Evolutionary conservation across 2,797 vertebrate genomes (phyloP).

Genomic region (Enteromius argenteus): DNA sequence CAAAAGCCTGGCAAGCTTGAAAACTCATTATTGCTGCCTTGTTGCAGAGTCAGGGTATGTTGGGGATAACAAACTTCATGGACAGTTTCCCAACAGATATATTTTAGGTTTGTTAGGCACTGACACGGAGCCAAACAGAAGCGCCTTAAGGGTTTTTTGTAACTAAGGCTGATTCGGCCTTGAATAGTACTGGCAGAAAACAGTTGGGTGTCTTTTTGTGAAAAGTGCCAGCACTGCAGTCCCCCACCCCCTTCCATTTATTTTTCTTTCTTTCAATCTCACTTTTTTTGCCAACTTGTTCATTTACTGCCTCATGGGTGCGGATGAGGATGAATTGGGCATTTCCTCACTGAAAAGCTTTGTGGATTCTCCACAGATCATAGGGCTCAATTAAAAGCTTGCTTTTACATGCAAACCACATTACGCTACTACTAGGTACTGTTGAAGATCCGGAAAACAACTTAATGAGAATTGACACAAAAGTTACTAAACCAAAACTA

Average conservation of each 20-base stretch:
- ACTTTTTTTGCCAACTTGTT: constrained; percentile 16
- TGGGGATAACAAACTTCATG: constrained; percentile 41
- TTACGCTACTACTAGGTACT: constrained; percentile 22
- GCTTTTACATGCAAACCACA: constrained; percentile 22
- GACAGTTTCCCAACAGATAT: constrained; percentile 54
- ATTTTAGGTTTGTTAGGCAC: constrained; percentile 39
- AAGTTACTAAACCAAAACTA: constrained; percentile 15
- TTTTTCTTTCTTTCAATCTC: constrained; percentile 24
- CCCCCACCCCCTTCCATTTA: not conserved
- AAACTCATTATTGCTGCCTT: constrained; percentile 55
- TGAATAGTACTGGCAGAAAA: constrained; percentile 39
- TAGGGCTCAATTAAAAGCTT: constrained; percentile 15
- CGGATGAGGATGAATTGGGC: constrained; percentile 11
- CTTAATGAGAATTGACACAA: not conserved
- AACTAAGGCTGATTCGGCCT: constrained; percentile 34
- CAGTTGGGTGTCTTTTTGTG: constrained; percentile 25
- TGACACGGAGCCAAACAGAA: constrained; percentile 40
- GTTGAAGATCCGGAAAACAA: not conserved
- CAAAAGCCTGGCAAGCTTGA: constrained; percentile 53
- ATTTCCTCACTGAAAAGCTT: constrained; percentile 20
- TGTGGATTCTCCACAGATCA: constrained; percentile 40
- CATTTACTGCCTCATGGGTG: constrained; percentile 24
- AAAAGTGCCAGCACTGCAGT: constrained; percentile 44
- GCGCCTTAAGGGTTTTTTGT: constrained; percentile 36
- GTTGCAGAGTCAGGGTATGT: constrained; percentile 20